Evolutionary conservation across 2,888 invertebrate species (phyloP), one percentile per base, ranked within the genome.

Genomic region (Andrena flavipes): DNA sequence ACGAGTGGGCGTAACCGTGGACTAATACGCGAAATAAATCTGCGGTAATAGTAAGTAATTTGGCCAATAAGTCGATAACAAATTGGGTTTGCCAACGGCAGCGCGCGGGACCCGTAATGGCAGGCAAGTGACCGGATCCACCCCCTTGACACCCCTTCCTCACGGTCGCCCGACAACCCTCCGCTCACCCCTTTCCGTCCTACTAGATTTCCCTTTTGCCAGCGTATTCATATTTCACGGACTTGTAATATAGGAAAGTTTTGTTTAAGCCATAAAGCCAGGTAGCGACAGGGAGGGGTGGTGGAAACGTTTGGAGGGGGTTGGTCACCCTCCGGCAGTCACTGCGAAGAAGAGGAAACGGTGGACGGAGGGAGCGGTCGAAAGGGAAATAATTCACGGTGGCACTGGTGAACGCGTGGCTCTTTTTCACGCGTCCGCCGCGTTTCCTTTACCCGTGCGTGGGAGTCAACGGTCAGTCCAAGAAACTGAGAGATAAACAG

Each of bases 11-110:
- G 91, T 88, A 89, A 75, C 86, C 89, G 84, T 77, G 82, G 87
- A 89, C 92, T 94, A 93, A 94, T 94, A 93, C 88, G 92, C 86
- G 91, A 92, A 93, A 94, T 94, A 94, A 94, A 94, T 94, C 93
- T 93, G 93, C 91, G 92, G 93, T 93, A 94, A 94, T 94, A 92
- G 94, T 93, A 93, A 94, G 94, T 93, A 93, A 92, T 92, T 92
- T 92, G 91, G 92, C 91, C 92, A 92, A 92, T 94, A 94, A 94
- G 93, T 94, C 94, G 94, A 94, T 93, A 94, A 94, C 93, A 94
- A 94, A 94, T 94, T 92, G 94, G 91, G 90, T 92, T 93, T 91
- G 92, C 92, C 92, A 93, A 90, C 91, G 92, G 91, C 91, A 91
- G 92, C 87, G 86, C 86, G 86, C 86, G 87, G 85, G 87, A 87